phyloP scores from a whole-genome alignment of 1,140 invertebrate species.

The Eciton burchellii region DNA sequence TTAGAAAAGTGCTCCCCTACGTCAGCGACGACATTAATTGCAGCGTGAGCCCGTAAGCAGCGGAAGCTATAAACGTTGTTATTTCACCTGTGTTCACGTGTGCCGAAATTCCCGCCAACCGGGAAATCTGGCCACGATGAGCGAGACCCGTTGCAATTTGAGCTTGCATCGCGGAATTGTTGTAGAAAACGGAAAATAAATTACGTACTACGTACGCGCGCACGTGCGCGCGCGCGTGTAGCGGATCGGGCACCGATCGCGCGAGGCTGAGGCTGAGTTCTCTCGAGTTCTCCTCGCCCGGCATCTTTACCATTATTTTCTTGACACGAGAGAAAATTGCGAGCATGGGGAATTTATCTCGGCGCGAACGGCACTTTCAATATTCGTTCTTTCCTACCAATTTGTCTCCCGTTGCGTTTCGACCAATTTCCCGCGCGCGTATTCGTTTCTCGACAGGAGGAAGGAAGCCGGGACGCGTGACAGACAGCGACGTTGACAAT shows the following conservation, averaged over 20 bases:
- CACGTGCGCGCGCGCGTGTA: not conserved
- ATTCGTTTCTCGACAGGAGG: constrained; percentile 45
- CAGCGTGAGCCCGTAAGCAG: not conserved
- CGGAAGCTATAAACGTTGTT: not conserved
- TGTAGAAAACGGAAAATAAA: no score
- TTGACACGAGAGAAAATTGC: constrained; percentile 32
- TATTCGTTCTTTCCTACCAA: constrained; percentile 61
- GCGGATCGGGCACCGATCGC: not conserved
- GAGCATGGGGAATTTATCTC: constrained; percentile 40
- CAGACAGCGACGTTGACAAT: constrained; percentile 56
- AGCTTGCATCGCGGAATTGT: no score
- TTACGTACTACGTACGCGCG: no score
- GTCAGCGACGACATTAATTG: constrained; percentile 1
- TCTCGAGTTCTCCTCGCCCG: not conserved
- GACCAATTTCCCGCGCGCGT: constrained; percentile 31
- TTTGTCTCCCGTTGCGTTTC: constrained; percentile 49
- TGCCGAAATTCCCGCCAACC: no score
- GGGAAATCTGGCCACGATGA: no score
- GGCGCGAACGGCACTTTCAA: constrained; percentile 36
- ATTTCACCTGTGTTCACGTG: no score
- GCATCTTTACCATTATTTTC: constrained; percentile 1
- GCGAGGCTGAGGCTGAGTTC: not conserved
- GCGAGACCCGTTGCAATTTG: no score
- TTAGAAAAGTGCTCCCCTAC: constrained; percentile 13
- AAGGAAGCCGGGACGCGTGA: constrained; percentile 42